Evolutionary conservation across 1,140 invertebrate species (phyloP).

Genomic region (Babylonia areolata): DNA sequence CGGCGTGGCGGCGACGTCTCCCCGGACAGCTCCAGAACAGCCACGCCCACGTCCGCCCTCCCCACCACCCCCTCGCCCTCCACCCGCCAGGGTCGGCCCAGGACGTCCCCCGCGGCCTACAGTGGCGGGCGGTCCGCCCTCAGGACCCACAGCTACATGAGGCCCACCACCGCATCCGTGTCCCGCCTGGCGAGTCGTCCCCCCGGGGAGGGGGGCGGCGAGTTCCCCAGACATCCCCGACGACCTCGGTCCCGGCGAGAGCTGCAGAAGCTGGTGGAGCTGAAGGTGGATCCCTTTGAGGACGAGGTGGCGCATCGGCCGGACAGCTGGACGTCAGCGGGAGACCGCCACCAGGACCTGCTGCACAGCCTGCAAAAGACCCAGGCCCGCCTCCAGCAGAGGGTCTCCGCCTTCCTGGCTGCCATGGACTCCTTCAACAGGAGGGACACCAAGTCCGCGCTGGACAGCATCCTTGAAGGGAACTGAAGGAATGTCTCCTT

Average conservation of each 20-base stretch:
- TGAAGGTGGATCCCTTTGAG: slow-evolving; percentile 31
- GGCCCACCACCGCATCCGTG: neutral
- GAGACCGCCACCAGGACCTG: neutral
- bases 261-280: slow-evolving; percentile 14
- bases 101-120: neutral
- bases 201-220: neutral
- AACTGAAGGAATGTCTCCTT: too few species aligned
- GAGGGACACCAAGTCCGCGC: neutral
- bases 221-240: neutral
- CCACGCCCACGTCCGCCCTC: neutral
- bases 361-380: neutral
- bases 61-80: neutral
- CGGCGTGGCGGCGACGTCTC: neutral
- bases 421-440: slow-evolving; percentile 30
- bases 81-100: neutral
- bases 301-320: neutral
- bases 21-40: neutral
- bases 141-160: neutral
- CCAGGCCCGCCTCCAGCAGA: neutral
- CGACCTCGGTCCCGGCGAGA: slow-evolving; percentile 20
- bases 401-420: slow-evolving; percentile 14
- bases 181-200: neutral
- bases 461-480: slow-evolving; percentile 26
- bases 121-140: too few species aligned
- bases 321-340: neutral